Percentiles rank a stretch among this genome's conserved stretches.
Conservation (phyloP, 2,797 vertebrate genomes). For the Sternotherus odoratus region DNA sequence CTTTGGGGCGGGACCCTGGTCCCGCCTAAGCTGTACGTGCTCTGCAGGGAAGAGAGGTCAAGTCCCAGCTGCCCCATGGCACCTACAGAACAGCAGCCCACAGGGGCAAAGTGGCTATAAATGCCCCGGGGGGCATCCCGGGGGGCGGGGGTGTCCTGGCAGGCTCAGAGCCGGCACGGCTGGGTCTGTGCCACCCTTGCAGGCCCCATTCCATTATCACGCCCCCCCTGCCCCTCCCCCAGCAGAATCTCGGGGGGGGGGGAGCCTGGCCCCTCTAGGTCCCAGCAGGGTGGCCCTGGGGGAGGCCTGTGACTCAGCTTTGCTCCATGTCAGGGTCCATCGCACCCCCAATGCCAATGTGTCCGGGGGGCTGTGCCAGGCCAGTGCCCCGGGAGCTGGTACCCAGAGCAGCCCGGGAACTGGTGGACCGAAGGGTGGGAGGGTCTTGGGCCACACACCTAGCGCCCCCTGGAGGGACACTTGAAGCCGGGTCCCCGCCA, state of each 20-base stretch:
- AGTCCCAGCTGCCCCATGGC: neutral
- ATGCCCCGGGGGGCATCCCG: neutral
- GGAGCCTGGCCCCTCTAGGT: neutral
- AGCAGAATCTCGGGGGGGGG: neutral
- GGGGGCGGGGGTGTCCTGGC: no score
- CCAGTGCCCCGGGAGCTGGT: neutral
- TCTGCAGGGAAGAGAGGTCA: neutral
- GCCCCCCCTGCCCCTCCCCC: neutral
- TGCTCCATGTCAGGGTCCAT: neutral
- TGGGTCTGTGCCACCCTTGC: neutral
- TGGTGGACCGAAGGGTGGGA: neutral
- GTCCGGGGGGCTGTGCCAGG: neutral
- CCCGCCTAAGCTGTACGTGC: neutral
- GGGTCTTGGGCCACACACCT: neutral
- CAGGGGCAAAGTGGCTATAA: neutral
- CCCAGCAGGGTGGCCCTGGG: neutral
- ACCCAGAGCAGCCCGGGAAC: neutral
- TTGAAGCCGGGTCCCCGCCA: neutral
- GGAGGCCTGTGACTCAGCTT: neutral
- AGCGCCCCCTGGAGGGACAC: neutral
- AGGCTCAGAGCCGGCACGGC: neutral
- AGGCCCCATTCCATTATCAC: neutral
- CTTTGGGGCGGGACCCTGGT: rapidly evolving
- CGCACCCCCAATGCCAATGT: neutral
- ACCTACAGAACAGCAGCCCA: neutral